Evolutionary conservation across 30 jellyfish, hydroid and myxozoan genomes (phyloP).

Genomic region (Catostylus mosaicus): DNA sequence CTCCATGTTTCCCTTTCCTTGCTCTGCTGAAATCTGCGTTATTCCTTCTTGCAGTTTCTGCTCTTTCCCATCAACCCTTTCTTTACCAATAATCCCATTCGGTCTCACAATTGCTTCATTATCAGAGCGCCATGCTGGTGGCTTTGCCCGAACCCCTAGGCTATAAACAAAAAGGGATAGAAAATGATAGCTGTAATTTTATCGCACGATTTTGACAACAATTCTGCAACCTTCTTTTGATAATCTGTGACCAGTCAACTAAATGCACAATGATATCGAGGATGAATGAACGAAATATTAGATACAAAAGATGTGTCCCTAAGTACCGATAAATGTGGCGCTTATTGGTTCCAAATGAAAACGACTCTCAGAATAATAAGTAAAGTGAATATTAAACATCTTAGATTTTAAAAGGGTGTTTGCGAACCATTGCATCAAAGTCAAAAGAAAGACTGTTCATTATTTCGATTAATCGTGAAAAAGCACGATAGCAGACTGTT

Average conservation of each 20-base stretch:
- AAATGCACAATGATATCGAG: too few species aligned
- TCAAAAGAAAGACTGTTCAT: background rate
- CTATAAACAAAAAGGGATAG: conserved; percentile 43
- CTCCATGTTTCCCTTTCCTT: conserved; percentile 31
- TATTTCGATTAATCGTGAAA: background rate
- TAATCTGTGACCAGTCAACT: too few species aligned
- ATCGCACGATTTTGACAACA: background rate
- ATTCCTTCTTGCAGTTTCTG: background rate
- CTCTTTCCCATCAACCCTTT: conserved; percentile 10
- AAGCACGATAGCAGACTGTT: too few species aligned
- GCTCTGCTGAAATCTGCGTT: conserved; percentile 47
- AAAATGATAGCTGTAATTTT: background rate
- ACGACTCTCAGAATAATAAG: too few species aligned
- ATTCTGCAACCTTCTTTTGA: background rate
- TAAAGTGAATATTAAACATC: too few species aligned
- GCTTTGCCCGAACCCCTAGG: conserved; percentile 94
- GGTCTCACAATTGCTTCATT: conserved; percentile 25
- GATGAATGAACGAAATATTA: too few species aligned
- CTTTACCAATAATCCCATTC: background rate
- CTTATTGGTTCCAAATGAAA: too few species aligned
- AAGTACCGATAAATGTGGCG: too few species aligned
- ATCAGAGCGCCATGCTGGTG: conserved; percentile 85
- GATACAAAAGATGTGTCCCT: too few species aligned
- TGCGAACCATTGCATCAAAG: too few species aligned
- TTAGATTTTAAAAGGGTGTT: too few species aligned